Percentiles rank a stretch among this genome's conserved stretches.
These are phyloP conservation scores for Tauraco hartlaubi DNA, from an alignment of 2,797 vertebrate species.

Conservation along the genomic window DNA sequence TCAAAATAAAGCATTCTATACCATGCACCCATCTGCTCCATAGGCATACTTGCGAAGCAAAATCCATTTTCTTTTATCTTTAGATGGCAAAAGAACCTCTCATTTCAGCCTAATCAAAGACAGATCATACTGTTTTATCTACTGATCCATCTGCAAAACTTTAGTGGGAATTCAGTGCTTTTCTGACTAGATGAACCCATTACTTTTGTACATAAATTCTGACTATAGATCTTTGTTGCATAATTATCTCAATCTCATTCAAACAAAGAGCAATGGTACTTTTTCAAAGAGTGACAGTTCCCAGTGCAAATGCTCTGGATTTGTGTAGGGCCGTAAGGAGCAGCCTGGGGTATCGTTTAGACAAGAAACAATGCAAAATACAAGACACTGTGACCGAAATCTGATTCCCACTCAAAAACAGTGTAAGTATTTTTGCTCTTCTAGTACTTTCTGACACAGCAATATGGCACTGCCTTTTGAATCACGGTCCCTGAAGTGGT, in stretches of 20 bases:
- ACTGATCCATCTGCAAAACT: conserved; percentile 11
- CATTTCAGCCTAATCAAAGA: conserved; percentile 9
- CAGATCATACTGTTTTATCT: conserved; percentile 11
- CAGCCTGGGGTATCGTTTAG: neutral
- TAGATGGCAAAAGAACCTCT: neutral
- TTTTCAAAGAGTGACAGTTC: neutral
- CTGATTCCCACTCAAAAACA: neutral
- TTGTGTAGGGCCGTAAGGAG: neutral
- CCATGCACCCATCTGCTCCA: conserved; percentile 32
- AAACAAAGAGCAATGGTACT: neutral
- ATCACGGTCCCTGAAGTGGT: neutral
- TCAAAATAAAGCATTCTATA: conserved; percentile 15
- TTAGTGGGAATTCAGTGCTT: neutral
- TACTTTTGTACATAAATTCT: neutral
- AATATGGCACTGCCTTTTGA: neutral
- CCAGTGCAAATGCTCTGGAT: neutral
- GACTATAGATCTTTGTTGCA: neutral
- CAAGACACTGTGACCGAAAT: neutral
- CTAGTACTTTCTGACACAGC: neutral
- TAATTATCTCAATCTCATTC: neutral
- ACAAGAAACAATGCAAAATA: neutral
- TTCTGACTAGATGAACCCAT: neutral
- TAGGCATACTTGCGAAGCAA: neutral
- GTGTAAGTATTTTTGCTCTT: neutral
- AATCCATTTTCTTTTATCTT: conserved; percentile 18